Base-by-base conservation (phyloP, 2,888 invertebrate species). In the Suillia variegata region DNA sequence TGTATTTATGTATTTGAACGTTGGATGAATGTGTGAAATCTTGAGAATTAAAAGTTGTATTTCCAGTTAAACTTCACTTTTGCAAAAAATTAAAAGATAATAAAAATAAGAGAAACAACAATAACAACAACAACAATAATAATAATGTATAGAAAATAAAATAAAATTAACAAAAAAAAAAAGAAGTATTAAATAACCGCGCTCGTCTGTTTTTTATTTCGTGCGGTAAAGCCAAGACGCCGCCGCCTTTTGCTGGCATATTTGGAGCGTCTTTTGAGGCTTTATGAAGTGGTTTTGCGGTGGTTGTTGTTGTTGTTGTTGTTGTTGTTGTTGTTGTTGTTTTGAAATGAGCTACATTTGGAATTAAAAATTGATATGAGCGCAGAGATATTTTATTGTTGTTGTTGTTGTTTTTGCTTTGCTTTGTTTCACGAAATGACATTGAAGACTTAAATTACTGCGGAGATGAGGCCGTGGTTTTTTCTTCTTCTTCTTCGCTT, bases 241-340 rank as follows among this genome's bases (percentile, higher is more conserved):
- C 31, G 34, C 34, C 34, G 34, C 31, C 34, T 26, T 12, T n/a
- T n/a, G n/a, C 18, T 13, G 15, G 45, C 54, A 21, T 45, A 50
- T 59, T 54, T 59, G 54, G 45, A 42, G 50, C 50, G 20, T 50
- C 50, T 54, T 50, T 59, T 53, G 53, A 26, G 47, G 47, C 24
- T 58, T 51, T 34, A 34, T 31, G 26, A 55, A 51, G 54, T 59
- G 59, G 54, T 45, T 59, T 59, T 54, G 59, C 42, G 59, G 59
- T 51, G 54, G n/a, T n/a, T n/a, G n/a, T n/a, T n/a, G n/a, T n/a
- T n/a, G n/a, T n/a, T n/a, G n/a, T n/a, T n/a, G n/a, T n/a, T n/a
- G n/a, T n/a, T n/a, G n/a, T n/a, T n/a, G n/a, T n/a, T n/a, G n/a
- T n/a, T n/a, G n/a, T n/a, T n/a, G n/a, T n/a, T n/a, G n/a, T n/a